phyloP scores from a whole-genome alignment of 2,797 vertebrate genomes.

The Philypnodon macrostomus region DNA sequence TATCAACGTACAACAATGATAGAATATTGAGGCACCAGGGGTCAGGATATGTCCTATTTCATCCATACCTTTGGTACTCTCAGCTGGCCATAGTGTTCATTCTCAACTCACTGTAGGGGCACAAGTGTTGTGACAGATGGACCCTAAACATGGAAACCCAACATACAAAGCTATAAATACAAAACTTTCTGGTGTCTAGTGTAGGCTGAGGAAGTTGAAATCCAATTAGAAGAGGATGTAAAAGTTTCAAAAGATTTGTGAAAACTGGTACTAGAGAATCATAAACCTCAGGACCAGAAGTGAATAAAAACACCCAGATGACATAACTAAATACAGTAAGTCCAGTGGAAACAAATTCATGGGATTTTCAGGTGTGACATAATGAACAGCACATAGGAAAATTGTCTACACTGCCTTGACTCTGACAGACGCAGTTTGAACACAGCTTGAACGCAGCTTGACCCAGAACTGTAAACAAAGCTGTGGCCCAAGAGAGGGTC shows the following conservation, averaged over 20 bases:
- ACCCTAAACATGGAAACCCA: conserved; percentile 34
- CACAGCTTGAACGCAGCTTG: conserved; percentile 41
- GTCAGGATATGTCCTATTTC: background rate
- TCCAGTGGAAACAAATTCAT: conserved; percentile 1
- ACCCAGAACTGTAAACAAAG: conserved; percentile 62
- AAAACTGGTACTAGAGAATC: background rate
- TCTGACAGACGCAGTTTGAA: too few relatives aligned
- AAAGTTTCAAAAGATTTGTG: background rate
- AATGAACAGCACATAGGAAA: conserved; percentile 47
- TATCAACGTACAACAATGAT: too few relatives aligned
- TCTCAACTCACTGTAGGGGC: conserved; percentile 17
- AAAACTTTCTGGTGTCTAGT: background rate
- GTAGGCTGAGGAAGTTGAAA: background rate
- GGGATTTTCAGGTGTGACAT: conserved; percentile 20
- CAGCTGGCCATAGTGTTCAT: conserved; percentile 44
- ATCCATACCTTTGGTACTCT: background rate
- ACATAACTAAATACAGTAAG: background rate
- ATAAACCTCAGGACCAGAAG: background rate
- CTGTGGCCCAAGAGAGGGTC: conserved; percentile 53
- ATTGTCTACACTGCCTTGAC: conserved; percentile 34
- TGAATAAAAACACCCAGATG: background rate
- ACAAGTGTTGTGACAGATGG: conserved; percentile 16
- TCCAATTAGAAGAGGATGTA: conserved; percentile 1
- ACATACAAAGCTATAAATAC: background rate
- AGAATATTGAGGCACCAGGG: too few relatives aligned